Evolutionary conservation across 2,888 invertebrate genomes (phyloP).

Genomic region (Hydrotaea diabolus): DNA sequence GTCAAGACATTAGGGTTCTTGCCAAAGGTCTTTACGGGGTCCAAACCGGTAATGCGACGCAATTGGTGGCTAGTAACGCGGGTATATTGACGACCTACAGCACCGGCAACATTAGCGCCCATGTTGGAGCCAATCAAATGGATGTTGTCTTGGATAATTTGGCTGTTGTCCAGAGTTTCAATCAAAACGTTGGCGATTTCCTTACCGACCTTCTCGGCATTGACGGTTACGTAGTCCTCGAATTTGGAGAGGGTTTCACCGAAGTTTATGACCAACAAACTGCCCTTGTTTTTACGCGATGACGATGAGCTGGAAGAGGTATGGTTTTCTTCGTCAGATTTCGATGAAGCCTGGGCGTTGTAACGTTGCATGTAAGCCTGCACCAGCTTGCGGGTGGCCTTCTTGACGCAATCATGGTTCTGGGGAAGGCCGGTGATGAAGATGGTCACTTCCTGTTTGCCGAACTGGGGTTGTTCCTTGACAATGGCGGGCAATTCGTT

Average conservation of each 20-base stretch:
- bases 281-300: constrained; percentile 67
- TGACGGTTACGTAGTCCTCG: constrained; percentile 72
- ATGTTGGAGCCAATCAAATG: constrained; percentile 76
- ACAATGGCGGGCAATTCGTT: constrained; percentile 70
- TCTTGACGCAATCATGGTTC: constrained; percentile 71
- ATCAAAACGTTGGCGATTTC: constrained; percentile 74
- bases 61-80: constrained; percentile 74
- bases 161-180: constrained; percentile 70
- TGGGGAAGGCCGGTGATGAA: constrained; percentile 76
- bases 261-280: constrained; percentile 76
- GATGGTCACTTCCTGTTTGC: constrained; percentile 76
- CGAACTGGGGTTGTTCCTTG: constrained; percentile 70
- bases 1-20: constrained; percentile 71
- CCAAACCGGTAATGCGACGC: constrained; percentile 78
- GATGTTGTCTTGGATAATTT: constrained; percentile 74
- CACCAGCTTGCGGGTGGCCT: constrained; percentile 72
- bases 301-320: neutral
- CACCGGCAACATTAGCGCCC: constrained; percentile 78
- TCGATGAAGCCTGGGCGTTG: constrained; percentile 58
- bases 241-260: constrained; percentile 72
- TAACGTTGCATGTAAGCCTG: constrained; percentile 76
- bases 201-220: constrained; percentile 72
- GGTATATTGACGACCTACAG: constrained; percentile 75
- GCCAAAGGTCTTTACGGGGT: constrained; percentile 75
- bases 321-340: constrained; percentile 57